Conservation (phyloP, 2,113 vertebrate genomes). For the Elanus axillaris region DNA sequence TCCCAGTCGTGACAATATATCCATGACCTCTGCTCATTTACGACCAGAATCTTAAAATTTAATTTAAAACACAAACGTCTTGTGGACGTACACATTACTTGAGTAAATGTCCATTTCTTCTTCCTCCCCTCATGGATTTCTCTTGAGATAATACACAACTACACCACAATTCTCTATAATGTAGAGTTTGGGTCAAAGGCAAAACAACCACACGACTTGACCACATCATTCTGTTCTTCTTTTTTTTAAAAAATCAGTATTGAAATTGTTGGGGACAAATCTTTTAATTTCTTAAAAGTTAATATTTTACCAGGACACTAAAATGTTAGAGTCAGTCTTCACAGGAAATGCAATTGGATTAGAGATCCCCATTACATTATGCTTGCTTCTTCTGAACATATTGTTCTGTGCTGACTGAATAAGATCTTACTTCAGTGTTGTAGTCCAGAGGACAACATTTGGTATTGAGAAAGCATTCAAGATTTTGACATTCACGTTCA, state of each 20-base stretch:
- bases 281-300: background rate
- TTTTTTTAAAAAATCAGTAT: background rate
- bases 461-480: background rate
- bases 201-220: background rate
- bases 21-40: background rate
- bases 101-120: background rate
- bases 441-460: background rate
- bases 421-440: background rate
- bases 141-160: background rate
- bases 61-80: background rate
- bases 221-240: background rate
- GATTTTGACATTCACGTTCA: background rate
- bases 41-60: background rate
- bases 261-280: background rate
- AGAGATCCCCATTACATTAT: background rate
- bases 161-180: background rate
- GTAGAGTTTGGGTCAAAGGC: background rate
- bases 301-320: background rate
- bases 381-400: background rate
- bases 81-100: background rate
- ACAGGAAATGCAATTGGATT: background rate
- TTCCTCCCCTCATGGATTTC: background rate
- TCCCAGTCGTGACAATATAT: background rate
- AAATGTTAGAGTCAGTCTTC: background rate
- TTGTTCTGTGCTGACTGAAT: background rate